Evolutionary conservation across 2,888 invertebrate species (phyloP), one percentile per base, ranked within the genome.

Genomic region (Tetragonisca angustula): DNA sequence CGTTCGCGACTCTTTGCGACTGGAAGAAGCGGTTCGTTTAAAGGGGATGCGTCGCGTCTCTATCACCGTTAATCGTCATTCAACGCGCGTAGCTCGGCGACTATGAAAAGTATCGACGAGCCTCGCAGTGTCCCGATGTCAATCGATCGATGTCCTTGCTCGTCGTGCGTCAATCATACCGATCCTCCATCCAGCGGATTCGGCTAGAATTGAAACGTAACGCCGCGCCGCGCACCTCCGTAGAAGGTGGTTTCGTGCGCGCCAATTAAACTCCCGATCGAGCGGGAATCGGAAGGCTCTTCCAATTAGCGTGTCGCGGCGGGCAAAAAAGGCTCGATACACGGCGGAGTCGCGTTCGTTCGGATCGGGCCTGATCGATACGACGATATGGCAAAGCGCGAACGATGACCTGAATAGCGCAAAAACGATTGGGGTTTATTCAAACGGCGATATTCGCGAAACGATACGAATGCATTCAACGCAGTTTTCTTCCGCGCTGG

Each of bases 51-150:
- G 15, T 56, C 64, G 17, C 24, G 32, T 54, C 49, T 27, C 50
- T 52, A 24, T 24, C 24, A 15, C 65, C 43, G 72, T 84, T 76
- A 76, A 88, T 88, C 82, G 76, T 56, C 50, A 89, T 88, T 87
- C 89, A 69, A n/a, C 70, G 27, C 69, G 68, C 68, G 80, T 77
- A 73, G 56, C 50, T 71, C 21, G 72, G 56, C 85, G 70, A 56
- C 82, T 82, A 85, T 72, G 89, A 81, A 72, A 83, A 62, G 50
- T 76, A 85, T 89, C 73, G 61, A 81, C 82, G 76, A 64, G 81
- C 75, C 77, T 89, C 77, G 49, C 69, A 64, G 49, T 69, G 52
- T 13, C 19, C 9, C 52, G 87, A 89, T 43, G 81, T 76, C 87
- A 87, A 88, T 88, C 76, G 82, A 13, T 9, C 65, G 49, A 27